phyloP scores from a whole-genome alignment of 2,113 vertebrate species.

The Nibea albiflora region DNA sequence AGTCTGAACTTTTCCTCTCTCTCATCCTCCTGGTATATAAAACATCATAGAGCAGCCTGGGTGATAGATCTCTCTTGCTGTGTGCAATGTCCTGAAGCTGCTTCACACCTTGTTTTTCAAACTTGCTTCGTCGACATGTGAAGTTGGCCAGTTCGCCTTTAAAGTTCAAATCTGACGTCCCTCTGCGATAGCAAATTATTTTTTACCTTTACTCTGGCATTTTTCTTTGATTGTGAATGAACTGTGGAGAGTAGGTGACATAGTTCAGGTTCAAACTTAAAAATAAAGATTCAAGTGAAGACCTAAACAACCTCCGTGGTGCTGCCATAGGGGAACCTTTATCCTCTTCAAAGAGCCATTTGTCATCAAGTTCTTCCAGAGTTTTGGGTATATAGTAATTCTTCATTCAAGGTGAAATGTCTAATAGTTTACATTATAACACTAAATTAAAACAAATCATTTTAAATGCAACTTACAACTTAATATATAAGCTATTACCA shows the following conservation, averaged over 20 bases:
- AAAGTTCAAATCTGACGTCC: constrained; percentile 7
- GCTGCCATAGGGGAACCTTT: no score
- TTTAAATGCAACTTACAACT: no score
- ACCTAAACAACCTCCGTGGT: no score
- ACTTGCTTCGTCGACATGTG: neutral
- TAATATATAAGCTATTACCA: no score
- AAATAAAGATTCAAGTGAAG: no score
- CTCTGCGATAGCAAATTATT: neutral
- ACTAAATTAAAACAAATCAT: no score
- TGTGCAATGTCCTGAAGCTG: neutral
- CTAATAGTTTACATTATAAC: no score
- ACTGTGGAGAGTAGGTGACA: neutral
- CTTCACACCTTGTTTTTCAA: neutral
- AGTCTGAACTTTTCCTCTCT: neutral
- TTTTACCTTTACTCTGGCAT: neutral
- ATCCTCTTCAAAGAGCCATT: no score
- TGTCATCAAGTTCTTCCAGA: no score
- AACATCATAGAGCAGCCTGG: neutral
- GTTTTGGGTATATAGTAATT: no score
- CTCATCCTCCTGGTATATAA: neutral
- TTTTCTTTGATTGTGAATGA: neutral
- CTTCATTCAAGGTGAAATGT: no score
- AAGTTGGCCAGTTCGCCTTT: neutral
- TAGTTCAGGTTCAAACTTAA: neutral
- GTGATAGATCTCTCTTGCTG: neutral